Conservation (phyloP, 2,113 vertebrate genomes). For the Gila orcuttii region DNA sequence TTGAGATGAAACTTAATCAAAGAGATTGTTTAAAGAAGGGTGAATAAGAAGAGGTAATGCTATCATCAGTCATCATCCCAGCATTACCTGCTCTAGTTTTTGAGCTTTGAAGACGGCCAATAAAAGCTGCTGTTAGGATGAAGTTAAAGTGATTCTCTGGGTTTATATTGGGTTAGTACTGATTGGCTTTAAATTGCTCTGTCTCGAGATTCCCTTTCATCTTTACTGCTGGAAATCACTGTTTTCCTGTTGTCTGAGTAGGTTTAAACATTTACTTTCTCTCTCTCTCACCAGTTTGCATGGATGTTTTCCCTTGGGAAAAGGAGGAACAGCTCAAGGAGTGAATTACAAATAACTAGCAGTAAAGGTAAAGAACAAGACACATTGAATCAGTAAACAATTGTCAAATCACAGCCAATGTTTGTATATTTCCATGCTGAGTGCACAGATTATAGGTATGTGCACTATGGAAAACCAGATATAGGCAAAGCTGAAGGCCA, state of each 20-base stretch:
- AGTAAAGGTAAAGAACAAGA: neutral
- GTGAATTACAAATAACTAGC: constrained; percentile 30
- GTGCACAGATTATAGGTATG: neutral
- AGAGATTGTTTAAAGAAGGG: constrained; percentile 34
- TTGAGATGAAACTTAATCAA: constrained; percentile 37
- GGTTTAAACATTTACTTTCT: constrained; percentile 69
- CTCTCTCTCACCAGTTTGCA: constrained; percentile 20
- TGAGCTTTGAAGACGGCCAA: constrained; percentile 73
- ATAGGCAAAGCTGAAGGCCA: neutral
- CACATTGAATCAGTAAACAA: constrained; percentile 3
- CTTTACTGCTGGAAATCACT: constrained; percentile 72
- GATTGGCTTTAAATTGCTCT: constrained; percentile 70
- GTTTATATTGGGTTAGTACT: constrained; percentile 73
- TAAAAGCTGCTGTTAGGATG: constrained; percentile 71
- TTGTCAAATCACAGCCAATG: constrained; percentile 2
- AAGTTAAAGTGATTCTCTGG: constrained; percentile 74
- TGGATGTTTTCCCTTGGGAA: constrained; percentile 71
- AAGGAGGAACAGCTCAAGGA: constrained; percentile 58
- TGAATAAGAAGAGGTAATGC: constrained; percentile 69
- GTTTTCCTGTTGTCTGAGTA: constrained; percentile 75
- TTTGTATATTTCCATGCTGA: constrained; percentile 9
- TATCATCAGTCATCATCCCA: constrained; percentile 67
- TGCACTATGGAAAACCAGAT: neutral
- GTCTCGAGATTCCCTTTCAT: constrained; percentile 67
- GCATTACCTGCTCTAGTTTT: constrained; percentile 73